Evolutionary conservation across 2,888 invertebrate genomes (phyloP).

Genomic region (Ischnura elegans): DNA sequence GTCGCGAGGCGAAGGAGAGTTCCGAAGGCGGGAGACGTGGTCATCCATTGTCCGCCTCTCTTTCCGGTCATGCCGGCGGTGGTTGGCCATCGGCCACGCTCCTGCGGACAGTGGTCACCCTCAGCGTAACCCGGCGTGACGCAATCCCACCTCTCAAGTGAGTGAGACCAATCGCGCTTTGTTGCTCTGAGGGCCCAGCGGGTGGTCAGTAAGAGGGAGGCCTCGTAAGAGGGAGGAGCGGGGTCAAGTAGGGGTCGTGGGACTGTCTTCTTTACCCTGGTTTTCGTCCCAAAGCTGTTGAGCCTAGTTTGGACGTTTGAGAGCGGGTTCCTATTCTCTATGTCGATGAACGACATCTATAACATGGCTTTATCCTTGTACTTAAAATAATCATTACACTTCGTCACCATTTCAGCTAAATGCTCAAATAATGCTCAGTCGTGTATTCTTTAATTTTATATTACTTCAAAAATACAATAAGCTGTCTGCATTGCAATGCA

Average conservation of each 20-base stretch:
- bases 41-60: not conserved
- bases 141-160: not conserved
- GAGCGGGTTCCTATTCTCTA: not conserved
- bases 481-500: too few relatives aligned
- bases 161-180: not conserved
- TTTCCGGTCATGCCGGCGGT: slow-evolving; percentile 1
- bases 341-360: too few relatives aligned
- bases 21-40: slow-evolving; percentile 39
- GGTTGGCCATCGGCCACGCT: slow-evolving; percentile 7
- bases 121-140: slow-evolving; percentile 26
- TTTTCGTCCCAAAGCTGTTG: not conserved
- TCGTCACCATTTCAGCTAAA: too few relatives aligned
- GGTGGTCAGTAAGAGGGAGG: not conserved
- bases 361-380: too few relatives aligned
- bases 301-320: not conserved
- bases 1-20: not conserved
- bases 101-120: not conserved
- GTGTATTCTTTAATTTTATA: too few relatives aligned
- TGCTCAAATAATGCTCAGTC: too few relatives aligned
- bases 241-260: slow-evolving; percentile 19
- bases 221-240: too few relatives aligned
- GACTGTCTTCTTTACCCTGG: not conserved
- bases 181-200: not conserved
- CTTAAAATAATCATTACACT: too few relatives aligned
- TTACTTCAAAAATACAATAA: too few relatives aligned